phyloP scores from a whole-genome alignment of 2,797 vertebrate species.

The Nasua narica region DNA sequence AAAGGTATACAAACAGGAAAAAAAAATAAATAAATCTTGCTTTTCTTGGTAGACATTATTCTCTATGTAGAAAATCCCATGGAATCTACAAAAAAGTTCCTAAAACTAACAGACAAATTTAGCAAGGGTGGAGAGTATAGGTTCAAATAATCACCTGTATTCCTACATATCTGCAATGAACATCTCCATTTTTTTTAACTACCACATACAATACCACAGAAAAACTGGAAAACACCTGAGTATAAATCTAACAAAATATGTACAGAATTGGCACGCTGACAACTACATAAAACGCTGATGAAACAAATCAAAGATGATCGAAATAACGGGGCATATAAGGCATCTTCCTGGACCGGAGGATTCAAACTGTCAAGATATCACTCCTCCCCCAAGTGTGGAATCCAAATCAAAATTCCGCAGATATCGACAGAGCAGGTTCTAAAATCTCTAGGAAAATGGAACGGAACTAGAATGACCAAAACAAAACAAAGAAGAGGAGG shows the following conservation, averaged over 20 bases:
- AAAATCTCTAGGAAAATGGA: not conserved
- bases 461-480: not conserved
- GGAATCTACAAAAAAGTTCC: not conserved
- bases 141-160: not conserved
- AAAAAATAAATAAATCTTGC: not conserved
- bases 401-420: not conserved
- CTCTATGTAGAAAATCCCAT: not conserved
- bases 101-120: not conserved
- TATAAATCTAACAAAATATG: not conserved
- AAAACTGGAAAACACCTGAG: not conserved
- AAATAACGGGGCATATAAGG: not conserved
- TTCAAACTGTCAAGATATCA: fast-evolving
- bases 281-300: not conserved
- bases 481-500: not conserved
- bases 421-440: not conserved
- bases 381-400: not conserved
- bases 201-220: not conserved
- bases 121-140: not conserved
- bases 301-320: not conserved
- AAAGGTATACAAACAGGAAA: fast-evolving
- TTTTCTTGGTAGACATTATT: not conserved
- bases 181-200: not conserved
- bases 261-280: not conserved
- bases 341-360: not conserved
- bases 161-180: not conserved